These are phyloP conservation scores for Cerceris ruficornis DNA, from an alignment of 2,888 invertebrate genomes.

Conservation along the genomic window DNA sequence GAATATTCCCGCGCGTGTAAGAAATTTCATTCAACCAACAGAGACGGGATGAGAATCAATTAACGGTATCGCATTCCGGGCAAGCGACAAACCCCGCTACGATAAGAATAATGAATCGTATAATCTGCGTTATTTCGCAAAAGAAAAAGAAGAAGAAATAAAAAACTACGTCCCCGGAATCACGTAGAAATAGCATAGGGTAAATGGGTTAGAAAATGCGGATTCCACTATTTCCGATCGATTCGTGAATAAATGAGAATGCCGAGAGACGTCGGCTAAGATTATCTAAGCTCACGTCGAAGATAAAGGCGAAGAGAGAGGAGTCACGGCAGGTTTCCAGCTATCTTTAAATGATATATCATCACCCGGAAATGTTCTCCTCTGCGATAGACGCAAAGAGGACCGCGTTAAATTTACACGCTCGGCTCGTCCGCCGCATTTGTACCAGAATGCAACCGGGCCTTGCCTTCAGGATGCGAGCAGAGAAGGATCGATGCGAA, in stretches of 20 bases:
- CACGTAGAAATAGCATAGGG: background rate
- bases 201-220: conserved; percentile 27
- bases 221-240: conserved; percentile 28
- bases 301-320: conserved; percentile 10
- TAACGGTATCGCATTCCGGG: conserved; percentile 47
- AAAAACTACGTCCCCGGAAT: background rate
- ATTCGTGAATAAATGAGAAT: conserved; percentile 36
- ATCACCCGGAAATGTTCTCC: conserved; percentile 18
- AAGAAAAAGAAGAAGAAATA: background rate
- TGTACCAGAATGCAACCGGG: background rate
- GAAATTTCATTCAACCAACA: conserved; percentile 46
- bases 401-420: conserved; percentile 30
- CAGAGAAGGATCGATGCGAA: background rate
- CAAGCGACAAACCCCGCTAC: conserved; percentile 10
- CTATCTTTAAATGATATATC: conserved; percentile 44
- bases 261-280: background rate
- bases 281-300: conserved; percentile 24
- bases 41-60: conserved; percentile 44
- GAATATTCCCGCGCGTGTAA: conserved; percentile 45
- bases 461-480: background rate
- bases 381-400: conserved; percentile 8
- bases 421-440: background rate
- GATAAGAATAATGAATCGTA: conserved; percentile 17
- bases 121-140: conserved; percentile 5
- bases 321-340: conserved; percentile 26